Conservation (phyloP, 2,888 invertebrate genomes). For the Cremastinae sp. region DNA sequence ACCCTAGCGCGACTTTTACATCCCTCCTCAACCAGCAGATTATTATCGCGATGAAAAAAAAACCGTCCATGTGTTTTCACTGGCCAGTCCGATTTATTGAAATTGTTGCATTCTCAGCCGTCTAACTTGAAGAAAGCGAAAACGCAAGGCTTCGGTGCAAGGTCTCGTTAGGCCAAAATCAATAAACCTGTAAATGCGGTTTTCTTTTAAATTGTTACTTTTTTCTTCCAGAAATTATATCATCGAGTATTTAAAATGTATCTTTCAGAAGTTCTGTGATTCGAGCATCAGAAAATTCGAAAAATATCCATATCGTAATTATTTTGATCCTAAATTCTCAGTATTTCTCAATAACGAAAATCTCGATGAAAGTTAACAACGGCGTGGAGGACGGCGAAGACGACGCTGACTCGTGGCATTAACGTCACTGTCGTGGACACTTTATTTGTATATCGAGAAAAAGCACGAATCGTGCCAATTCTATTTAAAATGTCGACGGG, state of each 20-base stretch:
- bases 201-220: too few species aligned
- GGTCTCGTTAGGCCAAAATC: too few species aligned
- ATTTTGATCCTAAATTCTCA: neutral
- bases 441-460: constrained; percentile 15
- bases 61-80: constrained; percentile 22
- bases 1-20: neutral
- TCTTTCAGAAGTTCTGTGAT: too few species aligned
- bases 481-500: constrained; percentile 12
- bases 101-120: too few species aligned
- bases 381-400: too few species aligned
- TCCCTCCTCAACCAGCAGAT: constrained; percentile 15
- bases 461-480: constrained; percentile 33
- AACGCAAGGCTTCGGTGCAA: too few species aligned
- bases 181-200: too few species aligned
- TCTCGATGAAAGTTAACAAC: constrained; percentile 14
- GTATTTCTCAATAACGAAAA: neutral
- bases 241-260: too few species aligned
- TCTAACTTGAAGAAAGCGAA: too few species aligned
- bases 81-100: constrained; percentile 4
- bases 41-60: constrained; percentile 51
- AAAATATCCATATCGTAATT: too few species aligned
- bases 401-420: constrained; percentile 22
- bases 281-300: too few species aligned
- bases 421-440: constrained; percentile 12
- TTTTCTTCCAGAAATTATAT: too few species aligned